These are phyloP conservation scores for Rousettus leschenaultii DNA, from an alignment of 2,113 vertebrate species.

Conservation along the genomic window DNA sequence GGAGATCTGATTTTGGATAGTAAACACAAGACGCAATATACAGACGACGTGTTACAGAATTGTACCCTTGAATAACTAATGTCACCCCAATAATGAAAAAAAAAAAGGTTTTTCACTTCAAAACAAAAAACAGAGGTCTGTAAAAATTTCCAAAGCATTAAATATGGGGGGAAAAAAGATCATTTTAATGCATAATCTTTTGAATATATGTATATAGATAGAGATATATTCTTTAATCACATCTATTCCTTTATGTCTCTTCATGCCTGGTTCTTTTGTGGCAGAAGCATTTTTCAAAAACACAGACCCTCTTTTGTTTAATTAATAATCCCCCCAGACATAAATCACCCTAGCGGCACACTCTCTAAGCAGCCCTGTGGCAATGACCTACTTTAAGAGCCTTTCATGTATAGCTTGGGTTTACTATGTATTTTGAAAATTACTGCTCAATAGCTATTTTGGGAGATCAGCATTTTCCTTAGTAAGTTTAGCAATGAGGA, in stretches of 20 bases:
- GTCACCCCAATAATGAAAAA: too few relatives aligned
- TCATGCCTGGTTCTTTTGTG: slow-evolving; percentile 29
- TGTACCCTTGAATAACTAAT: too few relatives aligned
- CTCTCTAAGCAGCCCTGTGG: slow-evolving; percentile 68
- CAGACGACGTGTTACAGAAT: too few relatives aligned
- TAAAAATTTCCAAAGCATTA: slow-evolving; percentile 15
- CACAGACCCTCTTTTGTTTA: slow-evolving; percentile 76
- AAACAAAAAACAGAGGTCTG: not conserved
- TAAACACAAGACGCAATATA: too few relatives aligned
- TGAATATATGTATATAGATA: slow-evolving; percentile 6
- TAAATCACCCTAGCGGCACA: slow-evolving; percentile 72
- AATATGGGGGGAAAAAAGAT: not conserved
- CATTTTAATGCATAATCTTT: slow-evolving; percentile 46
- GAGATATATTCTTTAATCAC: slow-evolving; percentile 55
- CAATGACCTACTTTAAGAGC: slow-evolving; percentile 76
- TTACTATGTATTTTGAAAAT: slow-evolving; percentile 76
- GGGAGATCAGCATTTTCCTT: slow-evolving; percentile 71
- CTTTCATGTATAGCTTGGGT: slow-evolving; percentile 71
- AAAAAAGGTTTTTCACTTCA: too few relatives aligned
- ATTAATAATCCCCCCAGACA: slow-evolving; percentile 77
- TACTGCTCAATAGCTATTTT: slow-evolving; percentile 72
- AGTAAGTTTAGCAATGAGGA: slow-evolving; percentile 52
- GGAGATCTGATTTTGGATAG: too few relatives aligned
- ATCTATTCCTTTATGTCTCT: slow-evolving; percentile 52
- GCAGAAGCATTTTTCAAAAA: slow-evolving; percentile 75